Conservation (phyloP, 2,888 invertebrate genomes). For the Caenorhabditis doughertyi region DNA sequence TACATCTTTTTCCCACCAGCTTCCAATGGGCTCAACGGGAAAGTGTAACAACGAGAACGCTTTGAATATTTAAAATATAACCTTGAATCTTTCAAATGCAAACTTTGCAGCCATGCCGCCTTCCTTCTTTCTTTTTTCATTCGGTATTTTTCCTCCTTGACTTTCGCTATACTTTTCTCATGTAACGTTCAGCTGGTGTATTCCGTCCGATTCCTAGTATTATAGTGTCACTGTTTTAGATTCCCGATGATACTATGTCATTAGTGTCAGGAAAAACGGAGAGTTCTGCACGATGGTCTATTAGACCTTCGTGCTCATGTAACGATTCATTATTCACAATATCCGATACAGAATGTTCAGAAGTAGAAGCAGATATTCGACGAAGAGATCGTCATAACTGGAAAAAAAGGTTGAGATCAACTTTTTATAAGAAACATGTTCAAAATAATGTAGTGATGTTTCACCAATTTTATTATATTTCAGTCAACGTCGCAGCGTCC, state of each 20-base stretch:
- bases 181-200: background rate
- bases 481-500: constrained; percentile 68
- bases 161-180: constrained; percentile 6
- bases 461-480: constrained; percentile 15
- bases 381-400: constrained; percentile 41
- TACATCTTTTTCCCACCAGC: background rate
- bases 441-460: too few relatives aligned
- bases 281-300: constrained; percentile 58
- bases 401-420: constrained; percentile 51
- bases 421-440: background rate
- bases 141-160: background rate
- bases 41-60: constrained; percentile 22
- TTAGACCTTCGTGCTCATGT: constrained; percentile 66
- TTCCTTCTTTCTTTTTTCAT: background rate
- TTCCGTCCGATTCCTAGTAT: background rate
- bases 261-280: constrained; percentile 60
- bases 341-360: constrained; percentile 67
- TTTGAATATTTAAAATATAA: constrained; percentile 22
- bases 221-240: constrained; percentile 20
- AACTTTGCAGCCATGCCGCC: background rate
- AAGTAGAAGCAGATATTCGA: constrained; percentile 53
- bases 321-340: constrained; percentile 68
- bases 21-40: constrained; percentile 5
- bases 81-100: constrained; percentile 33
- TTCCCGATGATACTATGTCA: constrained; percentile 42